Evolutionary conservation across 2,888 invertebrate species (phyloP), one percentile per base, ranked within the genome.

Genomic region (Sepioteuthis lessoniana): DNA sequence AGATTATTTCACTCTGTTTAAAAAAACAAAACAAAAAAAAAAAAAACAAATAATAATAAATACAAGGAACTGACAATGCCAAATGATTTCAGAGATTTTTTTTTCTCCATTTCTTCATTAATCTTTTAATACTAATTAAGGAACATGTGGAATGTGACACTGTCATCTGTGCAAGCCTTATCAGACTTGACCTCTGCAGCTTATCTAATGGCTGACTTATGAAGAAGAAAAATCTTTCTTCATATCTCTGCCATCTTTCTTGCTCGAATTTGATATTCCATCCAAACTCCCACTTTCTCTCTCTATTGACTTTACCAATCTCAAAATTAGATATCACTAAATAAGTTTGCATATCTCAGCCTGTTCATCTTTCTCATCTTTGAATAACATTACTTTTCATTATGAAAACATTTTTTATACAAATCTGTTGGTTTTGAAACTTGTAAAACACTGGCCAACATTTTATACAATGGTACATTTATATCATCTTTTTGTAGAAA

Each of bases 1-100:
- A 76, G 76, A 76, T 76, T 76, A 76, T 76, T 76, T 76, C 35
- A 76, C 76, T 76, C n/a, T 76, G 76, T 76, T 76, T 76, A 76
- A 76, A 76, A 76, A 35, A 76, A 76, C n/a, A 16, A 76, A 76
- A 76, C n/a, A 76, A 76, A n/a, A 76, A 76, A 76, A 35, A 13
- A 76, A 76, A 76, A n/a, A 55, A 25, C 1, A 47, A 47, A 47
- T 13, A 47, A 76, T n/a, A 76, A 76, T 76, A 76, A 76, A 76
- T 76, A 76, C 76, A n/a, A n/a, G n/a, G n/a, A 35, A 76, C 76
- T 76, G 76, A 76, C n/a, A 76, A n/a, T 76, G 19, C n/a, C 76
- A 76, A 76, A 76, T 76, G 76, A 16, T 76, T 76, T 76, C 25
- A 60, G 31, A 10, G 31, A 13, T 76, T 76, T 76, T 76, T 55